phyloP scores from a whole-genome alignment of 2,113 vertebrate species.

The Conger conger region DNA sequence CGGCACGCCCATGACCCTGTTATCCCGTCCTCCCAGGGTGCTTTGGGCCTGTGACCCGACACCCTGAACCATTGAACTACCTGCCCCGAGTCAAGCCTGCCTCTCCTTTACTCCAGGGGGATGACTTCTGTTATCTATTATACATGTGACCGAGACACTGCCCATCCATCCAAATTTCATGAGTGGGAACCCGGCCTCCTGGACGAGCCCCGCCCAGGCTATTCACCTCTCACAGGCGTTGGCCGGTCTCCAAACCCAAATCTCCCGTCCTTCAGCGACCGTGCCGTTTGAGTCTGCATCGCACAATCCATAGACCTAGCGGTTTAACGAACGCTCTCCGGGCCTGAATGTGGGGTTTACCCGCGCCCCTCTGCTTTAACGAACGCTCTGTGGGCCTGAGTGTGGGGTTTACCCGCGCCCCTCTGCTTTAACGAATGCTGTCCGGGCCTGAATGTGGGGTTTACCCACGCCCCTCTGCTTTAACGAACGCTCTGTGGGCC shows the following conservation, averaged over 20 bases:
- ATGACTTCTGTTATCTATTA: not conserved
- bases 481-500: not conserved
- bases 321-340: not conserved
- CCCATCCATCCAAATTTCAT: not conserved
- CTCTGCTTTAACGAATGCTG: not conserved
- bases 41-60: not conserved
- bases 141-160: not conserved
- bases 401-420: too few relatives aligned
- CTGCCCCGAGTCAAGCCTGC: not conserved
- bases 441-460: not conserved
- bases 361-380: not conserved
- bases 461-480: too few relatives aligned
- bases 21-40: not conserved
- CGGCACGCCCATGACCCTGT: not conserved
- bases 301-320: not conserved
- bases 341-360: not conserved
- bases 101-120: not conserved
- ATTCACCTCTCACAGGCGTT: too few relatives aligned
- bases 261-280: not conserved
- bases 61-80: not conserved
- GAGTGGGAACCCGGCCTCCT: not conserved
- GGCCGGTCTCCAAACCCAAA: not conserved
- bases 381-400: not conserved
- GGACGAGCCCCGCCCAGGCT: not conserved
- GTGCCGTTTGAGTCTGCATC: not conserved